Percentiles rank a stretch among this genome's conserved stretches.
phyloP scores from a whole-genome alignment of 2,888 invertebrate species.

The Acanthacorydalis orientalis region DNA sequence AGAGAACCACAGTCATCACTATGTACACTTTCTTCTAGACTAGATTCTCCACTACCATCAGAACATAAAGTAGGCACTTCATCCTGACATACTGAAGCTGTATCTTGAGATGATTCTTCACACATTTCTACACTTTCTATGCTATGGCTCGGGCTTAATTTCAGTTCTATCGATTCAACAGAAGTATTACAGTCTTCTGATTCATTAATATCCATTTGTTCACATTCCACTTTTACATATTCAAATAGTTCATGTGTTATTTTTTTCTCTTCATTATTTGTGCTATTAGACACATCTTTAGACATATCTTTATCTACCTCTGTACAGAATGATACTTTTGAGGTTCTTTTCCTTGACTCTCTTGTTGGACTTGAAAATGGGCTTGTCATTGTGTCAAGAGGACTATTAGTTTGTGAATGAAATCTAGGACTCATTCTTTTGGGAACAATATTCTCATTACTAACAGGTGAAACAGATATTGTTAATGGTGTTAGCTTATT shows the following conservation, averaged over 20 bases:
- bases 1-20: conserved; percentile 5
- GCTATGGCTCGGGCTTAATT: conserved; percentile 21
- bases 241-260: not conserved
- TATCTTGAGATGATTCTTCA: conserved; percentile 26
- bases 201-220: conserved; percentile 14
- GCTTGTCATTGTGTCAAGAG: not conserved
- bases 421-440: not conserved
- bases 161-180: conserved; percentile 16
- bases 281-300: not conserved
- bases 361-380: not conserved
- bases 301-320: not conserved
- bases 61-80: conserved; percentile 9
- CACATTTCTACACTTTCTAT: conserved; percentile 21
- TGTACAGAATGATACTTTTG: not conserved
- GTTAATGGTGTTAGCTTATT: not conserved
- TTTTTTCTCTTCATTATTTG: not conserved
- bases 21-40: conserved; percentile 12
- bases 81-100: conserved; percentile 19
- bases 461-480: not conserved
- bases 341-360: not conserved
- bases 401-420: not conserved
- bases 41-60: conserved; percentile 12
- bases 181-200: conserved; percentile 19
- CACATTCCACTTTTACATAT: conserved; percentile 5
- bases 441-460: not conserved